Conservation (phyloP, 2,888 invertebrate species). For the Drosophila mimica region DNA sequence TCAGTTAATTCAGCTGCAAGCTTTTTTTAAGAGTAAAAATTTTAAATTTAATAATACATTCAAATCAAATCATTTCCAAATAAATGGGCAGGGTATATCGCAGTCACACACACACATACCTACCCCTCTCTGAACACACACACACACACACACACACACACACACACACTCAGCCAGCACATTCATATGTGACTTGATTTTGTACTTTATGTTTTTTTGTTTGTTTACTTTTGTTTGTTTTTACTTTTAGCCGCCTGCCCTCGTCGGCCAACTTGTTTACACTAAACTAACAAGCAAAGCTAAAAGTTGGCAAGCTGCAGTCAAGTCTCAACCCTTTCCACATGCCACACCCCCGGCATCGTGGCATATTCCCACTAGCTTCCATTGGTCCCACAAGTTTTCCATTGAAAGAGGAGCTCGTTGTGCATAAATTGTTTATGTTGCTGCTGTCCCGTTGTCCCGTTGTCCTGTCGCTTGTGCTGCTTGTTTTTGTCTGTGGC, state of each 20-base stretch:
- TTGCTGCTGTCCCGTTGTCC: constrained; percentile 40
- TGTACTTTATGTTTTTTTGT: constrained; percentile 4
- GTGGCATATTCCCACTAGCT: neutral
- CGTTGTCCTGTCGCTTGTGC: constrained; percentile 26
- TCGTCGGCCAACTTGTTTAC: constrained; percentile 61
- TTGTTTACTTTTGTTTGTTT: constrained; percentile 48
- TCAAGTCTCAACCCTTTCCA: constrained; percentile 40
- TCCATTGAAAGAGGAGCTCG: constrained; percentile 61
- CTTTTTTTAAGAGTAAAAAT: neutral
- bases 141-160: no score
- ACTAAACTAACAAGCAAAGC: constrained; percentile 75
- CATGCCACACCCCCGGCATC: neutral
- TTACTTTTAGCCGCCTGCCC: constrained; percentile 7
- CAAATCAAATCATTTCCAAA: neutral
- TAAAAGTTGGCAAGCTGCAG: constrained; percentile 75
- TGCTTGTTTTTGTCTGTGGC: constrained; percentile 53
- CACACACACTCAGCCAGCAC: neutral
- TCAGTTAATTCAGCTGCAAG: neutral
- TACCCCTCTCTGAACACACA: no score
- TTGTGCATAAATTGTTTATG: constrained; percentile 77
- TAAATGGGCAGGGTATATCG: neutral
- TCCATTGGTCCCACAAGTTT: neutral
- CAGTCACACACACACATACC: neutral
- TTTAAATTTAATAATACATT: no score
- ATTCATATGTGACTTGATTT: constrained; percentile 5